These are phyloP conservation scores for Calidris pygmaea DNA, from an alignment of 2,113 vertebrate genomes.

Conservation along the genomic window DNA sequence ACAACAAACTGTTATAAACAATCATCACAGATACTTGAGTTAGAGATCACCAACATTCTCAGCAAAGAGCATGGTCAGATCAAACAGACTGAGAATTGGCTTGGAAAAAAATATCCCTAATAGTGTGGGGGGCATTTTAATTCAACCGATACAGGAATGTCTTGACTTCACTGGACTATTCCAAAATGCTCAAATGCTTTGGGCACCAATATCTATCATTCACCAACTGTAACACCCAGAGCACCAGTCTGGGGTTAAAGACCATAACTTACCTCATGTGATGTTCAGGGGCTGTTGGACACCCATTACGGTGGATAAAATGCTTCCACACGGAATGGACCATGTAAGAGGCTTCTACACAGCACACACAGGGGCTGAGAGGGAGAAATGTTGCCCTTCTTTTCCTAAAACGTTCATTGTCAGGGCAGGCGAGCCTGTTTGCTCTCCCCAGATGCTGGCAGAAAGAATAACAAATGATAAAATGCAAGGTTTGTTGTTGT, in stretches of 20 bases:
- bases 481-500: background rate
- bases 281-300: background rate
- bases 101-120: background rate
- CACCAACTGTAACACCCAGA: background rate
- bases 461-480: background rate
- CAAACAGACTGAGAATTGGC: background rate
- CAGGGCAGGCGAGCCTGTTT: background rate
- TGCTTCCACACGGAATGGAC: background rate
- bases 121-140: background rate
- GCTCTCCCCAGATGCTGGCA: background rate
- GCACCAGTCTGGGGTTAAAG: background rate
- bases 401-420: background rate
- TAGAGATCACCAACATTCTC: background rate
- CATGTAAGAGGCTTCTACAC: background rate
- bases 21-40: background rate
- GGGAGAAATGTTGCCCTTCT: background rate
- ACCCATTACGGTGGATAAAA: rapidly evolving
- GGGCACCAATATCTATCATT: background rate
- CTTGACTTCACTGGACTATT: background rate
- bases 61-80: background rate
- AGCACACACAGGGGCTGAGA: background rate
- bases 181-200: background rate
- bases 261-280: background rate
- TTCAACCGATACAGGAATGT: rapidly evolving
- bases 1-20: background rate